Evolutionary conservation across 2,113 vertebrate genomes (phyloP).

Genomic region (Pogonocichla stellata): DNA sequence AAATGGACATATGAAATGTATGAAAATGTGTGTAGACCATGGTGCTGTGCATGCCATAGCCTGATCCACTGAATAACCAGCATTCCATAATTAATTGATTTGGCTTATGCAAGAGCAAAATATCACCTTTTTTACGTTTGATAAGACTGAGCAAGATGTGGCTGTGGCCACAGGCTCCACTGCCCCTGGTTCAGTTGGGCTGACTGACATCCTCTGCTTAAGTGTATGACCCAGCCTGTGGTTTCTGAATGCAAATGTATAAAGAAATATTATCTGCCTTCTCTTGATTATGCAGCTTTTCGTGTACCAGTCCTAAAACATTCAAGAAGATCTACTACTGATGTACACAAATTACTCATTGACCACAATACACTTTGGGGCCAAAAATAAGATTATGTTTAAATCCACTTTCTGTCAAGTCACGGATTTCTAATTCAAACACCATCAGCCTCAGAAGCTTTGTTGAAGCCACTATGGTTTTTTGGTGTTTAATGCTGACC

Average conservation of each 20-base stretch:
- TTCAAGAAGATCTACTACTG: neutral
- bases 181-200: accelerated
- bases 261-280: neutral
- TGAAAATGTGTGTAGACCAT: neutral
- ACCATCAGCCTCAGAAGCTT: neutral
- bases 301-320: neutral
- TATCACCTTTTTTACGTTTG: neutral
- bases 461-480: accelerated
- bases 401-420: neutral
- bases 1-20: neutral
- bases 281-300: neutral
- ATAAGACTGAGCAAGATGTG: neutral
- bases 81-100: neutral
- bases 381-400: conserved; percentile 4
- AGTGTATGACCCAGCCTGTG: neutral
- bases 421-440: neutral
- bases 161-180: neutral
- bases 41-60: accelerated
- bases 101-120: neutral
- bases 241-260: neutral
- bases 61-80: neutral
- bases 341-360: neutral
- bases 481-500: neutral
- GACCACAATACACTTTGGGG: neutral
- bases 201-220: neutral